Evolutionary conservation across 23 tunicate species (phyloP), one percentile per base, ranked within the genome.

Genomic region (Trididemnum nubilum): DNA sequence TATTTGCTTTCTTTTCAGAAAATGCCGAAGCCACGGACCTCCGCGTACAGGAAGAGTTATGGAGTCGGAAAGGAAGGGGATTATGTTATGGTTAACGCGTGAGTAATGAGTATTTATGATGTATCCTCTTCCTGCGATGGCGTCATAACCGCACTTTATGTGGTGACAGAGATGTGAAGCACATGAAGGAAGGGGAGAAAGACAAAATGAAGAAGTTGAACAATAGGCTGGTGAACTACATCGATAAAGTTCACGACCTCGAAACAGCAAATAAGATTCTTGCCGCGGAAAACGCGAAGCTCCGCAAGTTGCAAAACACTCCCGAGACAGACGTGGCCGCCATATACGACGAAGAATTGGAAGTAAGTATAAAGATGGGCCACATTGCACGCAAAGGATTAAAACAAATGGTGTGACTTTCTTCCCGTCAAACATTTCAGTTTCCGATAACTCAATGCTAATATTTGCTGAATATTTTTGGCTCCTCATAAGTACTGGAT

Each of bases 201-300:
- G 90, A 91, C 51, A 71, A 82, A 69, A 67, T 91, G 97, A 86
- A 91, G 81, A 86, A 79, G 73, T 76, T 89, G 30, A 91, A 91
- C 97, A 86, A 91, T 81, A 36, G 90, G 49, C 65, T 91, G 63
- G 97, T 91, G 36, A 86, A 67, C 87, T 91, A 91, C 87, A 82
- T 91, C 35, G 97, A 91, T 75, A 91, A 91, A 77, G 97, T 91
- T 30, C 97, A 91, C 78, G 97, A 91, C 80, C 76, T 91, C 54
- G 89, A 83, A 26, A 73, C 59, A 26, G 85, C 88, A 60, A 91
- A 78, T 59, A 91, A 59, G 57, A 33, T 59, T 22, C 37, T 91
- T 75, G 54, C 80, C 4, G 87, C 90, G 2, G 97, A 91, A 36
- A 91, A 91, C 71, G 85, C 44, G 28, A 76, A 38, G 57, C 77